phyloP scores from a whole-genome alignment of 2,113 vertebrate species.

The Pituophis catenifer region DNA sequence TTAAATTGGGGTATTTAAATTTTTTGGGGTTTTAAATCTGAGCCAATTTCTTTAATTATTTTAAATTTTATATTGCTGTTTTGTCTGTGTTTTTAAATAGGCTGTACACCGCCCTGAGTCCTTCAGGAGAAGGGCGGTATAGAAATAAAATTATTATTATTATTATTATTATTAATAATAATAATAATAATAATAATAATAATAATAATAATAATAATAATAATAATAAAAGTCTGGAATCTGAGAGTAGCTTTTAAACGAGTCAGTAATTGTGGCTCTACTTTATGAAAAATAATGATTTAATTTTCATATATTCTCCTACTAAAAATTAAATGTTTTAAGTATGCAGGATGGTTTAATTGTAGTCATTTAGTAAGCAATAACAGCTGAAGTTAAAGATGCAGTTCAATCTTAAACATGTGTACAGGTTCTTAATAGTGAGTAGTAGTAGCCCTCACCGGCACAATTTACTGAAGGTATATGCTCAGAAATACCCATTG shows the following conservation, averaged over 20 bases:
- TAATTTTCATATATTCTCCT: neutral
- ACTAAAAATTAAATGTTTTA: neutral
- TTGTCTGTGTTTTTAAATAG: too few species aligned
- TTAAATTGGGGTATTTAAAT: too few species aligned
- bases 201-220: too few species aligned
- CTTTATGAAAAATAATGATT: neutral
- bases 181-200: too few species aligned
- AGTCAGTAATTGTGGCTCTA: neutral
- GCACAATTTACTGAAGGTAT: neutral
- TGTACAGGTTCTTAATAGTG: neutral
- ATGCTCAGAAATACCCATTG: neutral
- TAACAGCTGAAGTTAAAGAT: neutral
- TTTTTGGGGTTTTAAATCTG: too few species aligned
- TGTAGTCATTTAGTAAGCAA: neutral
- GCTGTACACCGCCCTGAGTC: too few species aligned
- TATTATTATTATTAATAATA: too few species aligned
- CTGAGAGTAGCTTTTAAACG: neutral
- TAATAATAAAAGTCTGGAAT: neutral
- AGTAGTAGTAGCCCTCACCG: neutral
- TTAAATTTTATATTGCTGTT: too few species aligned
- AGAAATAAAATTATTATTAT: too few species aligned
- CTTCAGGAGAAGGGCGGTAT: too few species aligned
- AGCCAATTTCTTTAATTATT: too few species aligned
- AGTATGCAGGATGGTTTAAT: neutral
- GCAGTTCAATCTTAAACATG: neutral